Evolutionary conservation across 2,113 vertebrate genomes (phyloP), one percentile per base, ranked within the genome.

Genomic region (Choloepus hoffmanni): DNA sequence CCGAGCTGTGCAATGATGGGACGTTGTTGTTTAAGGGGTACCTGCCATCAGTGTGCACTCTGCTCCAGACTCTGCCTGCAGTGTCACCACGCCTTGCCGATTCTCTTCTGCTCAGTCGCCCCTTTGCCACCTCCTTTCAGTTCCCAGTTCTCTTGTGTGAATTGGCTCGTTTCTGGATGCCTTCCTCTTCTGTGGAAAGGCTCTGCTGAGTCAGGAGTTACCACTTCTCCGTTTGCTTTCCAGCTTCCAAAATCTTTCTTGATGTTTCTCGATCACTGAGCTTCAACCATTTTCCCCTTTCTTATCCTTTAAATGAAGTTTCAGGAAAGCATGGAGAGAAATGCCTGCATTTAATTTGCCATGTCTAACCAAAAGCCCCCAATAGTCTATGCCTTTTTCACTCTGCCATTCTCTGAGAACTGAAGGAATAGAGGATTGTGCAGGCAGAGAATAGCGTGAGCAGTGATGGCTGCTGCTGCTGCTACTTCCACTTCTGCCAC

Each of bases 401-500:
- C n/a, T 8, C 0, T 7, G 23, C 26, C 2, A 0, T 10, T 0
- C 1, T 15, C 28, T 36, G 15, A 26, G 4, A 12, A 14, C 30
- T 40, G 33, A 7, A 36, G 72, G 36, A 30, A 36, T 36, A 15
- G 33, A 36, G 78, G 67, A 9, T 8, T 5, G 1, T 0, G 1
- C 0, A 14, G 77, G 65, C 74, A 58, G 36, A 65, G 7, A 9
- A 18, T 1, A 4, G 30, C 8, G 1, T 7, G 7, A 24, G 28
- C 11, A 3, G 12, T 30, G 23, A 0, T 50, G 48, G 48, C 65
- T 84, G 11, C 28, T 4, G 26, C 9, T 2, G 24, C 23, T 0
- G 0, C 26, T 3, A 0, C 5, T 2, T 14, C 45, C 5, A 0
- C 45, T 0, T 0, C 28, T 2, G 1, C 36, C 19, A 0, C 2